Evolutionary conservation across 2,113 vertebrate genomes (phyloP).

Genomic region (Dolichotis patagonum): DNA sequence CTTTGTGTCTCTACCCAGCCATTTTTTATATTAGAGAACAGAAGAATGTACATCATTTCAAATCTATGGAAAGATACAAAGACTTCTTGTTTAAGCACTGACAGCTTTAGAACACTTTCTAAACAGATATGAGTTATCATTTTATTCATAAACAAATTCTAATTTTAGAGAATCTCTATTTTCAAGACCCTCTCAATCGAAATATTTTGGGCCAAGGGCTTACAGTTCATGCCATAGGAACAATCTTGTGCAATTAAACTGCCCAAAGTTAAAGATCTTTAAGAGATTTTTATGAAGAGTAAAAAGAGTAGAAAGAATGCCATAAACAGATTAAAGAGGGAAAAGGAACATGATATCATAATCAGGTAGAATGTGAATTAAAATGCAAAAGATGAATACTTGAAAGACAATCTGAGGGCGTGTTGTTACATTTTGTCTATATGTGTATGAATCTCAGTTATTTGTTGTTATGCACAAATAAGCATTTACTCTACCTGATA

Average conservation of each 20-base stretch:
- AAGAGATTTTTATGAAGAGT: neutral
- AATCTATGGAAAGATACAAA: neutral
- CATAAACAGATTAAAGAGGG: neutral
- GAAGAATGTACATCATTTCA: neutral
- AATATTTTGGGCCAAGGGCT: neutral
- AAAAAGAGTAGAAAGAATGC: neutral
- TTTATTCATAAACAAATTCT: neutral
- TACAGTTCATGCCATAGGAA: neutral
- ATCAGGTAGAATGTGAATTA: neutral
- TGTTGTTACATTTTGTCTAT: neutral
- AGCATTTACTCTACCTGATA: neutral
- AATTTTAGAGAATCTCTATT: neutral
- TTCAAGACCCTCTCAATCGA: neutral
- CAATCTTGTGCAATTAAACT: neutral
- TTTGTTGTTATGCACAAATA: neutral
- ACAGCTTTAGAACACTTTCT: neutral
- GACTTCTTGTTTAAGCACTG: neutral
- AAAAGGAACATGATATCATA: neutral
- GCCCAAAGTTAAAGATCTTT: neutral
- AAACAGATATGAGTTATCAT: neutral
- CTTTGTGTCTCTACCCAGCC: neutral
- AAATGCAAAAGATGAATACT: neutral
- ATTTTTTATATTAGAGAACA: neutral
- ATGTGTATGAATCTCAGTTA: neutral
- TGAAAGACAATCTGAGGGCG: fast-evolving